phyloP scores from a whole-genome alignment of 2,113 vertebrate species.

The Pampusana beccarii region DNA sequence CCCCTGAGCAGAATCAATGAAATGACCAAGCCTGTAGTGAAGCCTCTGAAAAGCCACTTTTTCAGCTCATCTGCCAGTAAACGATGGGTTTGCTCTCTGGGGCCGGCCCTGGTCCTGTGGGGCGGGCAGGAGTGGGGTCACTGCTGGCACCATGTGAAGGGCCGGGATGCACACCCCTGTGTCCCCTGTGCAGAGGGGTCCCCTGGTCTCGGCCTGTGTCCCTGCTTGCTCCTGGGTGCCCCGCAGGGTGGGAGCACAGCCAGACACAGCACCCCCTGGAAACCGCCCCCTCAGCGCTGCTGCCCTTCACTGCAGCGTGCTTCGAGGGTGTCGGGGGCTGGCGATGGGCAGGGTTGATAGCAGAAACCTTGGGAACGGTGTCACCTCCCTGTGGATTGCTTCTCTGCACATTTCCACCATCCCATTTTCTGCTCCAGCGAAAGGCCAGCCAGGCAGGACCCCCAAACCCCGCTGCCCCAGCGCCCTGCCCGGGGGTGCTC shows the following conservation, averaged over 20 bases:
- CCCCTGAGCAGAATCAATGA: neutral
- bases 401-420: neutral
- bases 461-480: neutral
- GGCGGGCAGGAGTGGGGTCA: neutral
- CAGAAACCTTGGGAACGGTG: neutral
- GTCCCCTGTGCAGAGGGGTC: no score
- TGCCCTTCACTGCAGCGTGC: no score
- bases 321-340: neutral
- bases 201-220: neutral
- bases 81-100: neutral
- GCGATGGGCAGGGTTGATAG: fast-evolving
- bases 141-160: fast-evolving
- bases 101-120: fast-evolving
- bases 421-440: neutral
- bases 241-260: neutral
- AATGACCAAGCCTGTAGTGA: neutral
- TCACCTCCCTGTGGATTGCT: neutral
- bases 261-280: fast-evolving
- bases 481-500: fast-evolving
- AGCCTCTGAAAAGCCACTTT: neutral
- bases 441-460: neutral
- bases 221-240: neutral
- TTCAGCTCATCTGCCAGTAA: neutral
- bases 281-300: fast-evolving
- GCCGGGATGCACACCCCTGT: fast-evolving